Base-by-base conservation (phyloP, 2,888 invertebrate genomes). In the Eueremaeus valkanovi region DNA sequence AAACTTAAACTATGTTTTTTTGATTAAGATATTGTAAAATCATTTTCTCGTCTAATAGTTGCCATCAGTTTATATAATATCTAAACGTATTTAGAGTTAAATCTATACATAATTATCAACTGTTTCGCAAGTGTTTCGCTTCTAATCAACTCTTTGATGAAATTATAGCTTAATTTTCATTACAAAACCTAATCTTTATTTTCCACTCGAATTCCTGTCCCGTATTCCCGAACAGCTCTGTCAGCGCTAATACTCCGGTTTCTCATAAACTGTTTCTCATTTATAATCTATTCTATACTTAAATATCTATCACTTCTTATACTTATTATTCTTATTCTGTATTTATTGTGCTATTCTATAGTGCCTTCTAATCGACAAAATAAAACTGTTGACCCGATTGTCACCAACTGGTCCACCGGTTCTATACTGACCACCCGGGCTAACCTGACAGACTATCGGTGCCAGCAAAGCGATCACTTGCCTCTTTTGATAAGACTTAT, bases 311-410 rank as follows among this genome's bases (percentile, higher is more conserved):
- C n/a, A n/a, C n/a, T n/a, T n/a, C n/a, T 29, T 29, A 8, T 31
- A 29, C 2, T 11, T 18, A 29, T 1, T 61, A 29, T 29, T 61
- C 27, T 58, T 5, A 11, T n/a, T 21, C n/a, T 51, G n/a, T 21
- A 51, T 51, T 51, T 51, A n/a, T 61, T 33, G 61, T 61, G 61
- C 61, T 61, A 61, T 61, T 61, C n/a, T 61, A 29, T 61, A 61
- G 61, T 61, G 61, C 61, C 61, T 61, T 61, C 16, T 5, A 29
- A 61, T 29, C 18, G 61, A 61, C 29, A 61, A 31, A 31, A 61
- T n/a, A 61, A 31, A n/a, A n/a, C n/a, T n/a, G n/a, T n/a, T n/a
- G n/a, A n/a, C 51, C 6, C 21, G 6, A 21, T 2, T 51, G n/a
- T 21, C 8, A n/a, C 51, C 9, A 21, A 11, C 5, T 21, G 21